Percentiles rank a stretch among this genome's conserved stretches.
These are phyloP conservation scores for Oryzias dopingdopingensis DNA, from an alignment of 2,797 vertebrate species.

Conservation along the genomic window DNA sequence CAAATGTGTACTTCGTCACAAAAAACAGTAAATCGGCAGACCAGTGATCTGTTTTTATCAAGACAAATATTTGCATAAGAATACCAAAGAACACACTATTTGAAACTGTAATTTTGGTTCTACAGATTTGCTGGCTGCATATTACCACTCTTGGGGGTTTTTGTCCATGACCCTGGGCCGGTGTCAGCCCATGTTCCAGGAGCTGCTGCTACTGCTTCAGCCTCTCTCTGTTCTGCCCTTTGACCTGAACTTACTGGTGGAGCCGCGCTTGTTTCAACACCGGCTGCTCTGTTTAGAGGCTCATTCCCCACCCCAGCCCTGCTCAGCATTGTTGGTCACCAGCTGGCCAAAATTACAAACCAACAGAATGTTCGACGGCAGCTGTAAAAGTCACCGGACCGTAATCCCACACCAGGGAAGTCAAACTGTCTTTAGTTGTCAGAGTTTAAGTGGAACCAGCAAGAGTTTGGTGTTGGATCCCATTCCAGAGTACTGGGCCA, in stretches of 20 bases:
- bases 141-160: slow-evolving; percentile 92
- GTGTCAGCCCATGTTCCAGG: slow-evolving; percentile 86
- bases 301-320: slow-evolving; percentile 78
- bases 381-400: slow-evolving; percentile 64
- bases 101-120: slow-evolving; percentile 13
- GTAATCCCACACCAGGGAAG: slow-evolving; percentile 80
- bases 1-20: no score
- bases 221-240: slow-evolving; percentile 92
- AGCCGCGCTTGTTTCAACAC: slow-evolving; percentile 81
- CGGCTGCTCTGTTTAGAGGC: slow-evolving; percentile 77
- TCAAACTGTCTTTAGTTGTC: slow-evolving; percentile 67
- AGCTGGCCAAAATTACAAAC: slow-evolving; percentile 68
- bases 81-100: not conserved
- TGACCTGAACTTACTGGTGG: slow-evolving; percentile 89
- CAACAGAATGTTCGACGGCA: slow-evolving; percentile 27
- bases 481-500: slow-evolving; percentile 62
- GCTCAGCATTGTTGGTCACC: slow-evolving; percentile 83
- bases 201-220: slow-evolving; percentile 91
- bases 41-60: no score
- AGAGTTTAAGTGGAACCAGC: slow-evolving; percentile 61
- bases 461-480: slow-evolving; percentile 28
- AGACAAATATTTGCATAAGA: no score
- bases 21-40: no score
- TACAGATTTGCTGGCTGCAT: slow-evolving; percentile 82
- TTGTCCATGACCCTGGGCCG: slow-evolving; percentile 81